Percentiles rank a stretch among this genome's conserved stretches.
These are phyloP conservation scores for Hydrophis major DNA, from an alignment of 2,797 vertebrate genomes.

Conservation along the genomic window DNA sequence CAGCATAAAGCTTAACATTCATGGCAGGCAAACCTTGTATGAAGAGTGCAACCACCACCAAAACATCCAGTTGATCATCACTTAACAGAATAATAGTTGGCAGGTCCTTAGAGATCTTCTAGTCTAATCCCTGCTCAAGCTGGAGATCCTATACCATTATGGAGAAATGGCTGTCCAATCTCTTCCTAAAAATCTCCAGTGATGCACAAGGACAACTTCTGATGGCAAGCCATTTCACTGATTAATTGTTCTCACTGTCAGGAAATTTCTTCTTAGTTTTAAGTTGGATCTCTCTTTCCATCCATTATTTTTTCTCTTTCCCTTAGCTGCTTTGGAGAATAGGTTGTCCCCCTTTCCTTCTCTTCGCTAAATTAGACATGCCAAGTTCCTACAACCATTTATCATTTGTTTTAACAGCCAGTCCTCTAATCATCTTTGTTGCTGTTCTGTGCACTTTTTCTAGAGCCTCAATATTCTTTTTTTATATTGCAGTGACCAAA, in stretches of 20 bases:
- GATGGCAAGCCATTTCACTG: background rate
- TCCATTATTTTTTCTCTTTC: background rate
- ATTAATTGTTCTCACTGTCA: background rate
- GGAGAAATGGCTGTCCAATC: background rate
- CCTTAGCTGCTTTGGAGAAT: background rate
- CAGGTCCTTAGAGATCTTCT: background rate
- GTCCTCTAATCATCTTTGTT: background rate
- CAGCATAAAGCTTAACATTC: background rate
- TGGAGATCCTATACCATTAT: background rate
- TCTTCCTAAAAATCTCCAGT: background rate
- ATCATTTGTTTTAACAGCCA: background rate
- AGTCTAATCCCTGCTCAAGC: background rate
- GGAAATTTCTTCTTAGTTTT: background rate
- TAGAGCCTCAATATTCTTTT: background rate
- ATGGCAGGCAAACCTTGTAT: background rate
- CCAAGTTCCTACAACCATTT: background rate
- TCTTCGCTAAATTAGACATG: background rate
- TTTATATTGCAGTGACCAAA: background rate
- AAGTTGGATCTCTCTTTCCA: background rate
- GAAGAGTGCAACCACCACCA: background rate
- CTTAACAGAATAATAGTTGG: background rate
- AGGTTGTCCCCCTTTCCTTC: background rate
- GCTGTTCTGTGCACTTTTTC: background rate
- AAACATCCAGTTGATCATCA: background rate
- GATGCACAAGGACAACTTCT: background rate